Evolutionary conservation across 2,888 invertebrate genomes (phyloP).

Genomic region (Byasa hedistus): DNA sequence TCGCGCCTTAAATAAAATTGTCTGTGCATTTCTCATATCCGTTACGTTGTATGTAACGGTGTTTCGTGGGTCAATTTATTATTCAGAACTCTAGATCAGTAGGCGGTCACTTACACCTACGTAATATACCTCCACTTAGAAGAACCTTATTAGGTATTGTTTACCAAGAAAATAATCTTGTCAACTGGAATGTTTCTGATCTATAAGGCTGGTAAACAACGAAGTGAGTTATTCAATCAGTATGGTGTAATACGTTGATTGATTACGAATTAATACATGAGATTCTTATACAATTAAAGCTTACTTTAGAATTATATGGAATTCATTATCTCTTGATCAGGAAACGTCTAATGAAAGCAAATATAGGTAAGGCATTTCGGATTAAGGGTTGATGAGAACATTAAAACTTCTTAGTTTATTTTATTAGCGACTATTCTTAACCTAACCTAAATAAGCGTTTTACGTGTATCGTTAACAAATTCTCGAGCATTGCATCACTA

Average conservation of each 20-base stretch:
- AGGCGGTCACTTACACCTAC: conserved; percentile 25
- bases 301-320: neutral
- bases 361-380: no score
- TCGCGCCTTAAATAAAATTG: neutral
- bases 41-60: conserved; percentile 14
- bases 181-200: conserved; percentile 17
- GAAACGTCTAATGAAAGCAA: no score
- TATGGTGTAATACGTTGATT: conserved; percentile 9
- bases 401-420: conserved; percentile 1
- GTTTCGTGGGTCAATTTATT: neutral
- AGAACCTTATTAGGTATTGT: conserved; percentile 24
- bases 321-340: neutral
- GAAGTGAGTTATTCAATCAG: conserved; percentile 14
- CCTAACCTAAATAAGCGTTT: neutral
- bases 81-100: conserved; percentile 5
- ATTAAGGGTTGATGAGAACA: no score
- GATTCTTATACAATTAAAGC: neutral
- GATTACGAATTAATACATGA: neutral
- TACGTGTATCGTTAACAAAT: conserved; percentile 8
- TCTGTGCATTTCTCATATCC: conserved; percentile 2
- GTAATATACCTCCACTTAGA: conserved; percentile 6
- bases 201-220: conserved; percentile 13
- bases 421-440: neutral
- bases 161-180: conserved; percentile 17
- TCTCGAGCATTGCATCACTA: conserved; percentile 21